These are phyloP conservation scores for Bhutanitis thaidina DNA, from an alignment of 2,888 invertebrate genomes.

Conservation along the genomic window DNA sequence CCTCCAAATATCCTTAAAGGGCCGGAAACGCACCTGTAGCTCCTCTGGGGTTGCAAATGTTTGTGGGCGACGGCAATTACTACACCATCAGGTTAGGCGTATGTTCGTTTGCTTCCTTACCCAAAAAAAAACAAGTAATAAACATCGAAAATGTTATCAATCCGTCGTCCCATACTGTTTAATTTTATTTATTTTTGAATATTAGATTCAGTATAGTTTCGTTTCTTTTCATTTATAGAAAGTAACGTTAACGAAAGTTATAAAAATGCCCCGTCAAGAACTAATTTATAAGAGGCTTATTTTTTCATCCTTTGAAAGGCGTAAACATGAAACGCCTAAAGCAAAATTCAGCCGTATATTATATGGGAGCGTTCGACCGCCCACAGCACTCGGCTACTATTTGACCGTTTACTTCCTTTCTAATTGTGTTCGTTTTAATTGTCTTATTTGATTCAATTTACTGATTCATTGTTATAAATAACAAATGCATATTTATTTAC, in stretches of 20 bases:
- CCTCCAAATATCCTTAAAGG: too few species aligned
- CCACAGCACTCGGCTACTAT: slow-evolving; percentile 28
- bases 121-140: too few species aligned
- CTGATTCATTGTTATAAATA: slow-evolving; percentile 9
- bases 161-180: too few species aligned
- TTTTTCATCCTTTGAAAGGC: slow-evolving; percentile 22
- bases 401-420: slow-evolving; percentile 4
- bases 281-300: neutral
- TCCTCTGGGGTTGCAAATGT: too few species aligned
- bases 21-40: too few species aligned
- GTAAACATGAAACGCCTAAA: slow-evolving; percentile 35
- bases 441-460: neutral
- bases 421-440: neutral
- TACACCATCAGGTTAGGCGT: too few species aligned
- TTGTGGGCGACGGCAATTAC: too few species aligned
- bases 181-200: too few species aligned
- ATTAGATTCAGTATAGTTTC: too few species aligned
- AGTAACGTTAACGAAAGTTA: neutral
- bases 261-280: neutral
- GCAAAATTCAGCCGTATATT: slow-evolving; percentile 32
- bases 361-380: slow-evolving; percentile 36
- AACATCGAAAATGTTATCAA: too few species aligned
- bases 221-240: neutral
- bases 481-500: too few species aligned
- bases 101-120: too few species aligned